Conservation (phyloP, 2,888 invertebrate genomes). For the Seira ritae region DNA sequence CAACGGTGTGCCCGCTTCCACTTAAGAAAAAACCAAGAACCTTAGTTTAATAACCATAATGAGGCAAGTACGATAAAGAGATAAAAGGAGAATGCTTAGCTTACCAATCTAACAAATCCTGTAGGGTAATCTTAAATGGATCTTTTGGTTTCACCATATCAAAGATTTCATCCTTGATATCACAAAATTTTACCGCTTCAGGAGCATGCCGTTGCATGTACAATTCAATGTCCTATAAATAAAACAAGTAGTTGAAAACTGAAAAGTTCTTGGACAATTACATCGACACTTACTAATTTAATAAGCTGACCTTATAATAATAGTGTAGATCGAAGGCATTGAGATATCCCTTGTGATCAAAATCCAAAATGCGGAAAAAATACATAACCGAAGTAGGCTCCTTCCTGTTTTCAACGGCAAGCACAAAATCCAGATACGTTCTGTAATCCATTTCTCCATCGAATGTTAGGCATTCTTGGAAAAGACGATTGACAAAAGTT, state of each 20-base stretch:
- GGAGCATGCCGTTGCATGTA: conserved; percentile 91
- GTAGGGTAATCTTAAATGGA: conserved; percentile 88
- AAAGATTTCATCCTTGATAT: conserved; percentile 97
- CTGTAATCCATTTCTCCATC: conserved; percentile 98
- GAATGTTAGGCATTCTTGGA: conserved; percentile 96
- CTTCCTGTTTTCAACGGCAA: conserved; percentile 93
- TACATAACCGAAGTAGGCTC: conserved; percentile 95
- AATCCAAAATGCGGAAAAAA: conserved; percentile 86
- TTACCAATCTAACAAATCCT: conserved; percentile 87
- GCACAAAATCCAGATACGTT: conserved; percentile 94
- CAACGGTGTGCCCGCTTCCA: conserved; percentile 95
- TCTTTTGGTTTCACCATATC: conserved; percentile 97
- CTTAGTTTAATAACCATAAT: background rate
- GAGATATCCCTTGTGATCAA: conserved; percentile 90
- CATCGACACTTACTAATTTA: background rate
- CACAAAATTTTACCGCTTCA: conserved; percentile 93
- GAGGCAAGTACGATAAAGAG: background rate
- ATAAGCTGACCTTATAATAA: conserved; percentile 85
- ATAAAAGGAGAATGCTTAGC: conserved; percentile 32
- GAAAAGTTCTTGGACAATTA: background rate
- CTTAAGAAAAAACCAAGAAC: conserved; percentile 77
- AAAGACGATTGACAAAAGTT: conserved; percentile 93
- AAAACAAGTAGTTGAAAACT: background rate
- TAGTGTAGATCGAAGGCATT: conserved; percentile 94
- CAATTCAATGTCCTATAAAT: conserved; percentile 88